Evolutionary conservation across 1,140 invertebrate species (phyloP).

Genomic region (Campodea augens): DNA sequence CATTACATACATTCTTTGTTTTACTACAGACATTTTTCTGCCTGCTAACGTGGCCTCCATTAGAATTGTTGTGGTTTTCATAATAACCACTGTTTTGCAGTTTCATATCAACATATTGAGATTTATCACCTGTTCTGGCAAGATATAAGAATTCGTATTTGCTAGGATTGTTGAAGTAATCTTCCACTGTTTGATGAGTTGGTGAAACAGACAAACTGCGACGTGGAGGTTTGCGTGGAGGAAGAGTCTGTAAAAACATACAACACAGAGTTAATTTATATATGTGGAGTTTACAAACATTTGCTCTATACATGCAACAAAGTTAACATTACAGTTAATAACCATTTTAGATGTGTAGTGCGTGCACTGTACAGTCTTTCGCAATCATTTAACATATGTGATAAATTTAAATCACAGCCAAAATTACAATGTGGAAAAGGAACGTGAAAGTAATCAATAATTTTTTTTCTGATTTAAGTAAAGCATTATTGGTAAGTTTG

Average conservation of each 20-base stretch:
- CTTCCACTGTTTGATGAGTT: conserved; percentile 36
- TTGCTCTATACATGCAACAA: not conserved
- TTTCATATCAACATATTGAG: conserved; percentile 55
- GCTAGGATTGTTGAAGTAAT: conserved; percentile 25
- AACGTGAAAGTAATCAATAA: too few species aligned
- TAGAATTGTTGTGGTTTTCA: conserved; percentile 8
- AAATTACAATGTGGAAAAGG: too few species aligned
- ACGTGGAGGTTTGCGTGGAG: conserved; percentile 70
- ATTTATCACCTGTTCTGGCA: conserved; percentile 28
- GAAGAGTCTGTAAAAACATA: conserved; percentile 41
- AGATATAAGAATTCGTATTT: conserved; percentile 39
- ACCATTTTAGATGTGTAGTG: too few species aligned
- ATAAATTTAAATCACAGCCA: too few species aligned
- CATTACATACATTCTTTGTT: not conserved
- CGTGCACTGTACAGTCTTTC: too few species aligned
- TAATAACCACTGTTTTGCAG: conserved; percentile 2
- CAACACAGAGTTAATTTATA: not conserved
- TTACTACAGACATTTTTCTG: too few species aligned
- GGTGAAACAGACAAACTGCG: conserved; percentile 67
- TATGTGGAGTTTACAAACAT: not conserved
- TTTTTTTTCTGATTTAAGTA: too few species aligned
- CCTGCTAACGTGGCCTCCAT: too few species aligned
- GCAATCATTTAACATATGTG: too few species aligned
- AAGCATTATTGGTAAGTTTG: too few species aligned
- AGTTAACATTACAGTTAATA: not conserved